These are phyloP conservation scores for Colinus virginianus DNA, from an alignment of 2,113 vertebrate species.

Conservation along the genomic window DNA sequence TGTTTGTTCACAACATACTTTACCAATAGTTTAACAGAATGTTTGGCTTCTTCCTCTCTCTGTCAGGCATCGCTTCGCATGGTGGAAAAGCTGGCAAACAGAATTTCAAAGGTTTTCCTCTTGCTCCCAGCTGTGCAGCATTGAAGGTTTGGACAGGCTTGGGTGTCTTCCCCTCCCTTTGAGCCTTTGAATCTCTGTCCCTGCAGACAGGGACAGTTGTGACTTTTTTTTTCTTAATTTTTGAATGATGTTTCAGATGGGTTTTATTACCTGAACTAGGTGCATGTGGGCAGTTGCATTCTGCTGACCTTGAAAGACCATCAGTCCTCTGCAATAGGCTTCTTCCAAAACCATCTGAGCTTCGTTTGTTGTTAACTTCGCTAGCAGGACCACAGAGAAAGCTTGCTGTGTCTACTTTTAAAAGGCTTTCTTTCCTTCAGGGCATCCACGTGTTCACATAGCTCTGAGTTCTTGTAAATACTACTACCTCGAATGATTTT, in stretches of 20 bases:
- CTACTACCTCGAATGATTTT: background rate
- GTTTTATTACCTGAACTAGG: background rate
- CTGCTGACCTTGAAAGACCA: background rate
- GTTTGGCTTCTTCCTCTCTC: background rate
- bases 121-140: background rate
- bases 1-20: background rate
- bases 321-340: background rate
- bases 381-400: background rate
- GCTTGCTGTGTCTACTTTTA: background rate
- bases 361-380: background rate
- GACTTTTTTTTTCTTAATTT: background rate
- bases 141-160: background rate
- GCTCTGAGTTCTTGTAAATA: background rate
- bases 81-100: background rate
- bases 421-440: background rate
- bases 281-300: fast-evolving
- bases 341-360: background rate
- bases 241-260: background rate
- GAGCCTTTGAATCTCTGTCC: background rate
- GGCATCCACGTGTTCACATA: background rate
- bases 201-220: background rate
- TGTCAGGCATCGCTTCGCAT: fast-evolving
- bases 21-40: background rate
- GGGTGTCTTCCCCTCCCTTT: no score
- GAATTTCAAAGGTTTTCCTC: background rate